These are phyloP conservation scores for Eupithecia pulchellata DNA, from an alignment of 2,888 invertebrate species.

Conservation along the genomic window DNA sequence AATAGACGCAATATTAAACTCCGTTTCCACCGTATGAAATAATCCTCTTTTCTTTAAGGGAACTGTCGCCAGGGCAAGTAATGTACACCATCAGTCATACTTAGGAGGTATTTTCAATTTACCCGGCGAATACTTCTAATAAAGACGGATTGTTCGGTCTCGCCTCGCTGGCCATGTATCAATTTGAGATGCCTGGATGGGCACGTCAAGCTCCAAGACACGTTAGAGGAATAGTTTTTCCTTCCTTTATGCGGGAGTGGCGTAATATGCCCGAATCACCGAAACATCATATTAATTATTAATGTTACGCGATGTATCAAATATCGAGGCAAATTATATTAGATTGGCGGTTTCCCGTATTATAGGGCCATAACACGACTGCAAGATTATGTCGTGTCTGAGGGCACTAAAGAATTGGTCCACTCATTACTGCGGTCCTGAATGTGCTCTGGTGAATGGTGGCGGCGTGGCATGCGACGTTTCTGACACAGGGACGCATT, in stretches of 20 bases:
- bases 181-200: constrained; percentile 54
- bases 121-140: constrained; percentile 74
- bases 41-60: constrained; percentile 79
- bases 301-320: constrained; percentile 1
- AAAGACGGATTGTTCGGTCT: constrained; percentile 76
- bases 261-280: neutral
- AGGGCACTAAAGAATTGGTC: constrained; percentile 71
- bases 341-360: constrained; percentile 68
- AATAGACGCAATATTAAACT: constrained; percentile 81
- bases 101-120: constrained; percentile 84
- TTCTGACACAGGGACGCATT: constrained; percentile 34
- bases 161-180: constrained; percentile 60
- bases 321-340: constrained; percentile 61
- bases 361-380: constrained; percentile 48
- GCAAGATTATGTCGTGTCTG: constrained; percentile 53
- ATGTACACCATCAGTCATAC: constrained; percentile 83
- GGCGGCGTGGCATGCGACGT: constrained; percentile 62
- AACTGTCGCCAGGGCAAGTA: constrained; percentile 79
- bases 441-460: constrained; percentile 64
- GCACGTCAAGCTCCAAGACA: constrained; percentile 26
- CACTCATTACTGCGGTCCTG: constrained; percentile 69
- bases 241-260: constrained; percentile 5
- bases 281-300: neutral
- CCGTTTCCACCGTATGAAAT: constrained; percentile 70
- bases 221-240: constrained; percentile 1